Evolutionary conservation across 2,113 vertebrate species (phyloP).

Genomic region (Heterochromis multidens): DNA sequence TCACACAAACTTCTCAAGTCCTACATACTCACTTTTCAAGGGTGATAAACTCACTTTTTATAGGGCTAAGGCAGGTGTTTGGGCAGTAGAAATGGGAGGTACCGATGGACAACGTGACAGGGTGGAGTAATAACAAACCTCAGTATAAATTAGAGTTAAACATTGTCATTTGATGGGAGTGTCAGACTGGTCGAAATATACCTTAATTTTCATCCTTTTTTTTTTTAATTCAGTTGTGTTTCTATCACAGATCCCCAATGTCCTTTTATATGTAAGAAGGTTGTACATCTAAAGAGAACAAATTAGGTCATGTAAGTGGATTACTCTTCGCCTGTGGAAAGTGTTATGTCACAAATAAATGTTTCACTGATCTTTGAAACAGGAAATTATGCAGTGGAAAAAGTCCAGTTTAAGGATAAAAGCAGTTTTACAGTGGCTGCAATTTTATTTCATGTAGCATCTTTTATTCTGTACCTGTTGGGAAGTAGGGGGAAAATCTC

Average conservation of each 20-base stretch:
- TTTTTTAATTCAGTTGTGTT: not conserved
- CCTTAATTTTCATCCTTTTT: constrained; percentile 18
- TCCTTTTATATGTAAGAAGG: not conserved
- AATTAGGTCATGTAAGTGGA: not conserved
- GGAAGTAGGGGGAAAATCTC: not conserved
- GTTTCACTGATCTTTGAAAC: not conserved
- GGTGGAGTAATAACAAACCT: constrained; percentile 60
- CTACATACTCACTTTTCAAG: constrained; percentile 1
- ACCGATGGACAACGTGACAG: constrained; percentile 38
- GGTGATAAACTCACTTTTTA: constrained; percentile 15
- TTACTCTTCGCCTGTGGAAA: not conserved
- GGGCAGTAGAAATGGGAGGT: constrained; percentile 18
- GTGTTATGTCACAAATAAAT: not conserved
- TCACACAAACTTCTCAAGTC: not conserved
- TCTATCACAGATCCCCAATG: not conserved
- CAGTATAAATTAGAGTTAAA: constrained; percentile 50
- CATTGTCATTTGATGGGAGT: constrained; percentile 62
- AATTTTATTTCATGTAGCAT: not conserved
- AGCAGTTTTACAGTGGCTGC: not conserved
- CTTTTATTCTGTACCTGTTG: not conserved
- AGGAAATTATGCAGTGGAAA: not conserved
- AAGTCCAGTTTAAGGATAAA: not conserved
- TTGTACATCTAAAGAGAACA: not conserved
- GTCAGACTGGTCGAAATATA: constrained; percentile 29
- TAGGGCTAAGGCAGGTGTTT: constrained; percentile 41